Evolutionary conservation across 1,140 invertebrate species (phyloP), one percentile per base, ranked within the genome.

Genomic region (Cecropterus lyciades): DNA sequence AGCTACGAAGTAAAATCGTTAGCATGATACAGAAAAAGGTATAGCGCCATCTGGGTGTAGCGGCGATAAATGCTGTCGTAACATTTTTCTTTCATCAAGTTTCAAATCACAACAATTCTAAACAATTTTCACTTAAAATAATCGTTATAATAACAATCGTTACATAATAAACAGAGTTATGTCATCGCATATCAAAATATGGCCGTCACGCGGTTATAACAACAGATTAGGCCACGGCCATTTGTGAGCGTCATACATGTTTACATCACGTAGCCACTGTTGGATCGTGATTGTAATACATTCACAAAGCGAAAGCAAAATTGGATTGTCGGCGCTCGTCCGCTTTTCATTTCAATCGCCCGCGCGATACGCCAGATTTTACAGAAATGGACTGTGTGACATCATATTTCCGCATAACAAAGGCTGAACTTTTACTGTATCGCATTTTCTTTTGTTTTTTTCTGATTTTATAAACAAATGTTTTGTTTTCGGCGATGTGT

Each of bases 271-370:
- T 48, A 42, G 45, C 30, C 45, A 33, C n/a, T 20, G 15, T 62
- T 46, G 57, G 57, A 48, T 75, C 64, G 62, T 63, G 74, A 80
- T 76, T 79, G 75, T 85, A 82, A 85, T 83, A 80, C 79, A 82
- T 82, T 72, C 82, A 83, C 82, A 85, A 85, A 83, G 82, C 80
- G 69, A 71, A 75, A 56, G 73, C 73, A 78, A 83, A 83, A 85
- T 85, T 85, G 80, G 74, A 85, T 83, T 76, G 70, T 77, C 66
- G 72, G 60, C 57, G 30, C 56, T 57, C 59, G 62, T 62, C 59
- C 65, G 68, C 56, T 65, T 56, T 71, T 73, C 64, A 68, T 77
- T 79, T 65, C 73, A 70, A 74, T 72, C 69, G 69, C 42, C 63
- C 63, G 53, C 20, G 46, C 57, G 57, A 49, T 62, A 62, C 48